A percentile compares a stretch with the other conserved stretches of the same genome.
These are phyloP conservation scores for Leptodactylus fuscus DNA, from an alignment of 2,113 vertebrate genomes.

Conservation along the genomic window DNA sequence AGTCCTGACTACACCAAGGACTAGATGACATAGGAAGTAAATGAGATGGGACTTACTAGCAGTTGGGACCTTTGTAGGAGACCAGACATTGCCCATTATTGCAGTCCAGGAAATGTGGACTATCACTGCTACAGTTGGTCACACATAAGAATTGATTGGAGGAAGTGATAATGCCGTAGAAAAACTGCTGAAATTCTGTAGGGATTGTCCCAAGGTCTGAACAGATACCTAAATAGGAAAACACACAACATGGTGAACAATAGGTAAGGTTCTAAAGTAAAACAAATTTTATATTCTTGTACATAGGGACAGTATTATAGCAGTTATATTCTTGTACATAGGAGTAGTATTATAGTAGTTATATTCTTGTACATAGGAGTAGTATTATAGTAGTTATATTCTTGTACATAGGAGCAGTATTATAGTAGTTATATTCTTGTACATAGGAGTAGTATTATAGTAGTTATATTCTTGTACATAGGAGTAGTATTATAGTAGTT, in stretches of 20 bases:
- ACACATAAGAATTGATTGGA: slow-evolving; percentile 15
- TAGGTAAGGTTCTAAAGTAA: not conserved
- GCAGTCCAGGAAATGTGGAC: not conserved
- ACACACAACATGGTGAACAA: not conserved
- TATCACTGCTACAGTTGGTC: slow-evolving; percentile 27
- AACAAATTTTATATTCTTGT: not conserved
- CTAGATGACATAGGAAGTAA: no score
- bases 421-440: no score
- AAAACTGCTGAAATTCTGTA: not conserved
- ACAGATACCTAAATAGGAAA: not conserved
- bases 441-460: no score
- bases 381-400: no score
- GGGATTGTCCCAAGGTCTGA: not conserved
- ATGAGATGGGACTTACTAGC: slow-evolving; percentile 53
- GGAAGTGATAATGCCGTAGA: not conserved
- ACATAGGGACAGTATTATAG: not conserved
- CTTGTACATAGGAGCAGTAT: no score
- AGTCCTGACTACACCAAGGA: no score
- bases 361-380: not conserved
- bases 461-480: no score
- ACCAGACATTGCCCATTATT: slow-evolving; percentile 35
- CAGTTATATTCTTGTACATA: not conserved
- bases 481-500: no score
- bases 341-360: not conserved
- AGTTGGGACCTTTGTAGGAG: not conserved